A percentile compares a stretch with the other conserved stretches of the same genome.
phyloP scores from a whole-genome alignment of 2,797 vertebrate genomes.

The Manis pentadactyla region DNA sequence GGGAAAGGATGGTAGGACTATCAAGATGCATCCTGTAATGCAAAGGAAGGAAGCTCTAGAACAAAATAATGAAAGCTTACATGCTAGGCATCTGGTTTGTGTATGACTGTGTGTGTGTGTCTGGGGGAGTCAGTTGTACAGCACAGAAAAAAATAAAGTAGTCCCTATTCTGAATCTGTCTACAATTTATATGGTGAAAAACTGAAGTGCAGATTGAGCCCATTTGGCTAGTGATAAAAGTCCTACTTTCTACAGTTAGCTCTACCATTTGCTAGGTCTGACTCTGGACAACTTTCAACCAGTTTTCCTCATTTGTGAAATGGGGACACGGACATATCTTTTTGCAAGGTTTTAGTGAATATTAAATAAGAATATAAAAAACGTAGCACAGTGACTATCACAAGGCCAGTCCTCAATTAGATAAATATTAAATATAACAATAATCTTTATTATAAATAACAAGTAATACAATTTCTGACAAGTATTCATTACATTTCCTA shows the following conservation, averaged over 20 bases:
- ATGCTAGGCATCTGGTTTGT: background rate
- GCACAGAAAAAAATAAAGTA: background rate
- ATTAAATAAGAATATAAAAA: background rate
- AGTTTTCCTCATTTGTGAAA: background rate
- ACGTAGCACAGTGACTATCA: background rate
- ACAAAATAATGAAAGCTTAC: conserved; percentile 29
- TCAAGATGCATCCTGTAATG: background rate
- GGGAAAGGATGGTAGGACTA: background rate
- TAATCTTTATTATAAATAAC: conserved; percentile 13
- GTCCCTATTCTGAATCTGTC: background rate
- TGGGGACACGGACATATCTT: background rate
- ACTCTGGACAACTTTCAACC: background rate
- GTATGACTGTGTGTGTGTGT: background rate
- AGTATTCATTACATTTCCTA: conserved; percentile 8
- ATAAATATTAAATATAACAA: background rate
- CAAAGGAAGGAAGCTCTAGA: background rate
- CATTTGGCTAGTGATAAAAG: background rate
- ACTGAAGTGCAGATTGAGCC: background rate
- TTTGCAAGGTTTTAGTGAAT: background rate
- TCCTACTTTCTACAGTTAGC: background rate
- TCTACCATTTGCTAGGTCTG: background rate
- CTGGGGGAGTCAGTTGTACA: background rate
- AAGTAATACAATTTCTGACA: background rate
- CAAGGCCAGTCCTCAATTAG: background rate
- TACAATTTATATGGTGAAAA: background rate